Evolutionary conservation across 2,888 invertebrate genomes (phyloP).

Genomic region (Pelosia muscerda): DNA sequence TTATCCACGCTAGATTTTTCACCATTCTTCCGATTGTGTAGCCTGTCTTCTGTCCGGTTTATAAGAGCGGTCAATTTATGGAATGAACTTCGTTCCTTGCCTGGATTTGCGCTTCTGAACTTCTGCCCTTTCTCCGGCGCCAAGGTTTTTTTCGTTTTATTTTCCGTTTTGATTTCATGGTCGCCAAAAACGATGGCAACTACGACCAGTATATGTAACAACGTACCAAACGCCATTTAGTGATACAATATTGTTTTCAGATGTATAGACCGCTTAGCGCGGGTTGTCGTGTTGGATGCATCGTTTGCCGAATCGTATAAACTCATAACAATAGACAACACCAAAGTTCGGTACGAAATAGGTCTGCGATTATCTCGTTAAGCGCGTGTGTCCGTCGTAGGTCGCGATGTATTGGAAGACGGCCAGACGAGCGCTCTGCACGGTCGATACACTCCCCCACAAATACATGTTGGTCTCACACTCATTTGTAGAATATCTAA

Average conservation of each 20-base stretch:
- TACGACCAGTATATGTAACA: slow-evolving; percentile 67
- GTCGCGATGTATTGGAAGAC: slow-evolving; percentile 60
- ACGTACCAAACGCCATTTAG: slow-evolving; percentile 79
- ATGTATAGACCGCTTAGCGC: slow-evolving; percentile 58
- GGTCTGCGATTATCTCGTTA: slow-evolving; percentile 62
- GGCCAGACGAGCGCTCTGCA: slow-evolving; percentile 60
- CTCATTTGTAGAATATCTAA: slow-evolving; percentile 37
- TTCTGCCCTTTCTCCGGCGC: slow-evolving; percentile 79
- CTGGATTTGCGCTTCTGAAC: slow-evolving; percentile 69
- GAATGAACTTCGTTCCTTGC: slow-evolving; percentile 68
- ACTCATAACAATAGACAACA: slow-evolving; percentile 73
- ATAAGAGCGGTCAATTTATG: slow-evolving; percentile 68
- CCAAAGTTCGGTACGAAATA: slow-evolving; percentile 50
- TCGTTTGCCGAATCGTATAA: slow-evolving; percentile 55
- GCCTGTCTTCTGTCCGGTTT: slow-evolving; percentile 68
- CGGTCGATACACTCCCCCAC: slow-evolving; percentile 66
- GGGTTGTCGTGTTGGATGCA: slow-evolving; percentile 60
- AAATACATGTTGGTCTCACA: slow-evolving; percentile 45
- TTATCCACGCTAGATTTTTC: slow-evolving; percentile 64
- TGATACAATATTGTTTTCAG: slow-evolving; percentile 61
- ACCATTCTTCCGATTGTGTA: slow-evolving; percentile 54
- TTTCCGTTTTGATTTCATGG: slow-evolving; percentile 76
- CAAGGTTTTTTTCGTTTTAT: slow-evolving; percentile 78
- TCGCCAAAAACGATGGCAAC: slow-evolving; percentile 67
- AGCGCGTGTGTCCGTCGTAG: slow-evolving; percentile 53